Percentiles rank a stretch among this genome's conserved stretches.
Evolutionary conservation across 2,888 invertebrate genomes (phyloP).

Genomic region (Junonia oenone): DNA sequence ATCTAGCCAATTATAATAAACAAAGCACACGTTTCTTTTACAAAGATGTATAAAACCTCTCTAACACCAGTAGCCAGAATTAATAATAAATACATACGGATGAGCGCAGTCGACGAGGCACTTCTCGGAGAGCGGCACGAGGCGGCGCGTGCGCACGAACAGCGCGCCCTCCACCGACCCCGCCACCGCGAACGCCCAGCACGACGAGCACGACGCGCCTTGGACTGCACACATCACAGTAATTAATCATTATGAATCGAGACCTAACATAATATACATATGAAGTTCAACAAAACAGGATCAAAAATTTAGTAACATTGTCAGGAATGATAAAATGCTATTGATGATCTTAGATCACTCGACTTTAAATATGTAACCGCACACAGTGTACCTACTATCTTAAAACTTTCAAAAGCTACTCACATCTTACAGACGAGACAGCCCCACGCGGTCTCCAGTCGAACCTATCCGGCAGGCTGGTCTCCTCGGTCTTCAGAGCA

Average conservation of each 20-base stretch:
- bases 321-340: background rate
- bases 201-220: constrained; percentile 48
- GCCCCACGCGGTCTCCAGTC: constrained; percentile 62
- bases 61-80: too few species aligned
- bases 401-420: constrained; percentile 28
- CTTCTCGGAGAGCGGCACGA: constrained; percentile 60
- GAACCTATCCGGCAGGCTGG: constrained; percentile 48
- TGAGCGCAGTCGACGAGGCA: constrained; percentile 62
- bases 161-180: constrained; percentile 68
- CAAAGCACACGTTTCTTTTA: too few species aligned
- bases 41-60: too few species aligned
- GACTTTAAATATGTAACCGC: background rate
- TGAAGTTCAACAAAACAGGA: background rate
- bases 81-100: constrained; percentile 43
- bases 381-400: too few species aligned
- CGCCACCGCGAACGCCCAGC: constrained; percentile 68
- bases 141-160: constrained; percentile 48
- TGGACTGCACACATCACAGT: constrained; percentile 44
- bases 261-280: background rate
- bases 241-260: background rate
- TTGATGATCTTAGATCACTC: too few species aligned
- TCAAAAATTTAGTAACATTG: too few species aligned
- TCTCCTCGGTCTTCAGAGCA: constrained; percentile 24
- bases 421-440: constrained; percentile 58
- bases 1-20: too few species aligned